Percentiles rank a stretch among this genome's conserved stretches.
Evolutionary conservation across 2,797 vertebrate species (phyloP).

Genomic region (Epinephelus coioides): DNA sequence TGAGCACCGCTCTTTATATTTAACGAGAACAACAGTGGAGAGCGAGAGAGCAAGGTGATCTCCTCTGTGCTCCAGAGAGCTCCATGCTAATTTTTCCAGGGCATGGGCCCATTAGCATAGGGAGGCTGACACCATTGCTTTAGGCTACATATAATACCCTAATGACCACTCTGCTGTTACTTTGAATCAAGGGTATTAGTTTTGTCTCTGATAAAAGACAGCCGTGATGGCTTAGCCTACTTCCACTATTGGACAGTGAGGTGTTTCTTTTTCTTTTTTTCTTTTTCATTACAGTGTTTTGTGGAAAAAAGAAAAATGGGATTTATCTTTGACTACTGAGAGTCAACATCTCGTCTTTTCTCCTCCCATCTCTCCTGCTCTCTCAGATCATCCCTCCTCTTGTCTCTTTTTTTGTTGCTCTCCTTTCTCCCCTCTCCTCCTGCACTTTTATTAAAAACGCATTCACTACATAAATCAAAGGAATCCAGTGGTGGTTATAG

Average conservation of each 20-base stretch:
- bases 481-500: constrained; percentile 88
- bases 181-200: constrained; percentile 81
- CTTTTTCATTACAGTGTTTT: constrained; percentile 34
- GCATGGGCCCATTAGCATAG: constrained; percentile 95
- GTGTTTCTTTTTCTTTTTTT: constrained; percentile 23
- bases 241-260: constrained; percentile 68
- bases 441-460: constrained; percentile 79
- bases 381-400: constrained; percentile 45
- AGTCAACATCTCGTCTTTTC: constrained; percentile 62
- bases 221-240: constrained; percentile 90
- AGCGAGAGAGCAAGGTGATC: constrained; percentile 91
- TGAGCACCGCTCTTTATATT: constrained; percentile 66
- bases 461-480: constrained; percentile 81
- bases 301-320: constrained; percentile 63
- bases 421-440: constrained; percentile 33
- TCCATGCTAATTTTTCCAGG: constrained; percentile 93
- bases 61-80: constrained; percentile 91
- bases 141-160: constrained; percentile 88
- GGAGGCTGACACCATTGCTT: constrained; percentile 91
- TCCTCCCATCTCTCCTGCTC: constrained; percentile 28
- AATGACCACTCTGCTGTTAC: constrained; percentile 91
- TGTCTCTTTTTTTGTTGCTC: constrained; percentile 32
- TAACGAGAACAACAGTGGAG: constrained; percentile 75
- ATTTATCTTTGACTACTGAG: constrained; percentile 78
- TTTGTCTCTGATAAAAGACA: constrained; percentile 79